Evolutionary conservation across 2,888 invertebrate genomes (phyloP).

Genomic region (Dicyrtomina minuta): DNA sequence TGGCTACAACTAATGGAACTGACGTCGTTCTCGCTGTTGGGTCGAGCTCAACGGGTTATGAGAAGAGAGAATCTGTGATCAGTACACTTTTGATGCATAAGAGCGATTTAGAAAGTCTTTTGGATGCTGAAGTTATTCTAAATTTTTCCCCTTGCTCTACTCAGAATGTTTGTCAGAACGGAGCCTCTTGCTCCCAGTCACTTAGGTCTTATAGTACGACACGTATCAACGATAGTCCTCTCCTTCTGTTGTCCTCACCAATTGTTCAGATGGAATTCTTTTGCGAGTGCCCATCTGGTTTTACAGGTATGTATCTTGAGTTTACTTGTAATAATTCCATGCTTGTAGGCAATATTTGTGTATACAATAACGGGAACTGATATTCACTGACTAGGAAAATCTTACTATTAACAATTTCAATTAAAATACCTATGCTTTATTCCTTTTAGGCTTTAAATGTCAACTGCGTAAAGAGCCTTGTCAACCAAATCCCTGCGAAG

Average conservation of each 20-base stretch:
- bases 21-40: slow-evolving; percentile 71
- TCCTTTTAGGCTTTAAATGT: slow-evolving; percentile 59
- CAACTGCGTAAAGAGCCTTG: slow-evolving; percentile 88
- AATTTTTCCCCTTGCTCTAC: slow-evolving; percentile 73
- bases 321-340: background rate
- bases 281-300: slow-evolving; percentile 81
- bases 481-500: slow-evolving; percentile 81
- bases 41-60: slow-evolving; percentile 58
- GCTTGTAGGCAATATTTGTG: background rate
- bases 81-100: slow-evolving; percentile 69
- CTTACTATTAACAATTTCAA: background rate
- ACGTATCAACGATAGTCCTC: slow-evolving; percentile 76
- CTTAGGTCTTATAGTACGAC: slow-evolving; percentile 67
- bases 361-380: background rate
- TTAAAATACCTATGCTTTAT: no score
- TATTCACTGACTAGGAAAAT: background rate
- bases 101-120: slow-evolving; percentile 64
- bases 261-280: slow-evolving; percentile 72
- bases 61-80: slow-evolving; percentile 66
- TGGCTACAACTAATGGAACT: slow-evolving; percentile 66
- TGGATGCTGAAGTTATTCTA: slow-evolving; percentile 67
- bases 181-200: slow-evolving; percentile 72
- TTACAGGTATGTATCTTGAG: slow-evolving; percentile 67
- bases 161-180: slow-evolving; percentile 69
- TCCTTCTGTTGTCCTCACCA: slow-evolving; percentile 80